Evolutionary conservation across 1,140 invertebrate species (phyloP).

Genomic region (Aphis craccivora): DNA sequence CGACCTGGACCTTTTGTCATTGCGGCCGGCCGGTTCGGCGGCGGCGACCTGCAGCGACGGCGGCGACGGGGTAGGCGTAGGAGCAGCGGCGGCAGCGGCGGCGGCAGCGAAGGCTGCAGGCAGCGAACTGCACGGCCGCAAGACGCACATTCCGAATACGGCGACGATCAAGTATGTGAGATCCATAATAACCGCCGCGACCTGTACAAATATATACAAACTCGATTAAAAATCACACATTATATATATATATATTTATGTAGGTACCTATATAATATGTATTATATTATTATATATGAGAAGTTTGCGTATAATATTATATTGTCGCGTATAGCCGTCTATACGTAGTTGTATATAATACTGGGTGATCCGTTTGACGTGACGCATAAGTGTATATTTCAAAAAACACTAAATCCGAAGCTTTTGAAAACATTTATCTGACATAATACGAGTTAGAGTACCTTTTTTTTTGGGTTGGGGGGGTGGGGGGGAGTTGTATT

Average conservation of each 20-base stretch:
- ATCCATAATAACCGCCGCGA: conserved; percentile 38
- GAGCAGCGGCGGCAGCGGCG: not conserved
- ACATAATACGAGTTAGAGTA: too few relatives aligned
- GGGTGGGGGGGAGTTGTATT: not conserved
- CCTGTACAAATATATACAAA: not conserved
- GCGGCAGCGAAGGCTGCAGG: not conserved
- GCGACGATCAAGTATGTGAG: conserved; percentile 43
- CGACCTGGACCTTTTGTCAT: conserved; percentile 14
- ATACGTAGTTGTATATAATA: not conserved
- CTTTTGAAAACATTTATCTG: too few relatives aligned
- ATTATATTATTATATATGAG: not conserved
- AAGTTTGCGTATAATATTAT: not conserved
- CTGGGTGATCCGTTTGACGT: not conserved
- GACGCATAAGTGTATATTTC: too few relatives aligned
- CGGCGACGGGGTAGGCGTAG: conserved; percentile 3
- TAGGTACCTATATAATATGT: not conserved
- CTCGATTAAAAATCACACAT: not conserved
- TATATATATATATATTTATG: not conserved
- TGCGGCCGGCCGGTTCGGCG: not conserved
- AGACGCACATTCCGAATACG: conserved; percentile 39
- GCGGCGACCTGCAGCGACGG: not conserved
- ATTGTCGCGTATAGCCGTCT: not conserved
- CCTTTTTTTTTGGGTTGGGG: too few relatives aligned
- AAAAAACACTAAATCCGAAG: too few relatives aligned
- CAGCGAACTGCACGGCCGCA: not conserved